Base-by-base conservation (phyloP, 2,888 invertebrate species). In the Caenorhabditis doughertyi region DNA sequence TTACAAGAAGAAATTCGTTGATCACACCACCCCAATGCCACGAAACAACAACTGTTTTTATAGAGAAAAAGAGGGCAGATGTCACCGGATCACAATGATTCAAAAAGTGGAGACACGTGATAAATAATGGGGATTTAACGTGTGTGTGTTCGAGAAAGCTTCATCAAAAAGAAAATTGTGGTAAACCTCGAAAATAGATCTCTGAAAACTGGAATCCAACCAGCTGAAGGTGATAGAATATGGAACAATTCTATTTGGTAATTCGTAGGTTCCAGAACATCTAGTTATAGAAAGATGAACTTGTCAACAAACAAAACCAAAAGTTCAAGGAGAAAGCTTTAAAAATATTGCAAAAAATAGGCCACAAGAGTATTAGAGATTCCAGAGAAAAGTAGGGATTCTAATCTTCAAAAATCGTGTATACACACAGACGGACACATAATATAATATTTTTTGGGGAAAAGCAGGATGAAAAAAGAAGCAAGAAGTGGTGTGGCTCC, bases 401-500 rank as follows among this genome's bases (percentile, higher is more conserved):
- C 44, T 39, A 44, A 60, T 44, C 25, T 44, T 44, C 42, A 42
- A 25, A 60, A 44, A 60, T 27, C 21, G n/a, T 25, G 25, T n/a
- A 2, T 16, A 32, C 27, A n/a, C n/a, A 29, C 29, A 27, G 35
- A 39, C 25, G 23, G 35, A 39, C 25, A 18, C 39, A 25, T 18
- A 58, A 58, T 35, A 58, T 29, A 58, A 58, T 56, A 56, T 56
- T 32, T 56, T 56, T 32, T 4, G 42, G 42, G 5, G n/a, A 42
- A 44, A 60, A n/a, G n/a, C 18, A 21, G 21, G 44, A 47, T 4
- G 8, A 35, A 42, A 42, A 60, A 60, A 56, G 21, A 21, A 60
- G 39, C 23, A 44, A 64, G 47, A 64, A 64, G 64, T 64, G 47
- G 64, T 49, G 64, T 64, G 47, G 64, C 64, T 64, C 64, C 21